Percentiles rank a stretch among this genome's conserved stretches.
Conservation (phyloP, 2,113 vertebrate genomes). For the Pelusios castaneus region DNA sequence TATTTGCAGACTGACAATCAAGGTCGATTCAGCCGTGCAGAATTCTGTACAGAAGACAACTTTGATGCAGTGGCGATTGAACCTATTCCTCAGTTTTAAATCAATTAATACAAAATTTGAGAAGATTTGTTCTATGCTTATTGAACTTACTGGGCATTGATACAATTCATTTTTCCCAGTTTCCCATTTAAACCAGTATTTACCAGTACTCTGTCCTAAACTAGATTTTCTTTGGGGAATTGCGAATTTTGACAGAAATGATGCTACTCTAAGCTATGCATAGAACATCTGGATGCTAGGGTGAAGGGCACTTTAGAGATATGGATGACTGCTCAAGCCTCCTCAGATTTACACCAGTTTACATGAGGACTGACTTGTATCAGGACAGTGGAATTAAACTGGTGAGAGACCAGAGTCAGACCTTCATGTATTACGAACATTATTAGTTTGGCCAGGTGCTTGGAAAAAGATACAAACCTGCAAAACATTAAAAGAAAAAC, state of each 20-base stretch:
- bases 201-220: background rate
- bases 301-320: background rate
- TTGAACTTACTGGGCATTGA: background rate
- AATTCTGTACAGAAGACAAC: background rate
- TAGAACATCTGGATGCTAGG: background rate
- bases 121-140: background rate
- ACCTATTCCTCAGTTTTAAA: background rate
- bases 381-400: background rate
- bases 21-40: background rate
- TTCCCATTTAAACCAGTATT: background rate
- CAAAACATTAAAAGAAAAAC: background rate
- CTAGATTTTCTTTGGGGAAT: background rate
- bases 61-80: background rate
- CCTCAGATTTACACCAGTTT: background rate
- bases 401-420: background rate
- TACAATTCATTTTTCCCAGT: background rate
- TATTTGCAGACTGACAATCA: background rate
- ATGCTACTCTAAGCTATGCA: conserved; percentile 16
- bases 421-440: background rate
- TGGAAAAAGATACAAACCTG: background rate
- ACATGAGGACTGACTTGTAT: background rate
- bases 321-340: background rate
- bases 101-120: background rate
- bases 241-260: background rate
- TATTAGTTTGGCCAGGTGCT: background rate